Conservation (phyloP, 1,140 invertebrate species). For the Bombus consobrinus region DNA sequence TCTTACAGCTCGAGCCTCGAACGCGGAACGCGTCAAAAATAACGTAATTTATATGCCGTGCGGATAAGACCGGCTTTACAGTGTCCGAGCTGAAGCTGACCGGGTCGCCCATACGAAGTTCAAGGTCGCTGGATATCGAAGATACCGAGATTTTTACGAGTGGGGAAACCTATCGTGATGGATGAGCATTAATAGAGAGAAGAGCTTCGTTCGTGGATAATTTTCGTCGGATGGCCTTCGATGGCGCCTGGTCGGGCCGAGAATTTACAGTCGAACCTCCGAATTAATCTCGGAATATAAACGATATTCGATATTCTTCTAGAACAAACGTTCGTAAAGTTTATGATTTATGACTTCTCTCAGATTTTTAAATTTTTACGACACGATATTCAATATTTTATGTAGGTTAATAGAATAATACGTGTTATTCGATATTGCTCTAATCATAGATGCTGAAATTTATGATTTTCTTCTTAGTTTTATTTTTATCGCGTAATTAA, state of each 20-base stretch:
- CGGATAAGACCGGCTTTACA: constrained; percentile 44
- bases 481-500: too few relatives aligned
- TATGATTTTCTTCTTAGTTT: too few relatives aligned
- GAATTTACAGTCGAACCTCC: not conserved
- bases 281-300: not conserved
- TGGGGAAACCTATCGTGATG: not conserved
- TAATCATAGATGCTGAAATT: too few relatives aligned
- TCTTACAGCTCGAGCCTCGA: constrained; percentile 18
- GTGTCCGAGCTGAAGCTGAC: constrained; percentile 18
- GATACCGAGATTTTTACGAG: not conserved
- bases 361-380: too few relatives aligned
- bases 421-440: too few relatives aligned
- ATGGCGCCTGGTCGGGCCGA: not conserved
- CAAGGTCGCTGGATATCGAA: constrained; percentile 30
- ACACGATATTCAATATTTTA: too few relatives aligned
- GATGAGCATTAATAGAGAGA: not conserved
- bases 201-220: not conserved
- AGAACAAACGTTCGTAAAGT: not conserved
- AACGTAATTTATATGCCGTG: constrained; percentile 45
- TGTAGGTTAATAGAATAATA: too few relatives aligned
- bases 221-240: not conserved
- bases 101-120: constrained; percentile 38
- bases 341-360: not conserved
- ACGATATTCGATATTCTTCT: too few relatives aligned
- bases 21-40: constrained; percentile 42